phyloP scores from a whole-genome alignment of 2,888 invertebrate species.

The Lordiphosa fenestrarum region DNA sequence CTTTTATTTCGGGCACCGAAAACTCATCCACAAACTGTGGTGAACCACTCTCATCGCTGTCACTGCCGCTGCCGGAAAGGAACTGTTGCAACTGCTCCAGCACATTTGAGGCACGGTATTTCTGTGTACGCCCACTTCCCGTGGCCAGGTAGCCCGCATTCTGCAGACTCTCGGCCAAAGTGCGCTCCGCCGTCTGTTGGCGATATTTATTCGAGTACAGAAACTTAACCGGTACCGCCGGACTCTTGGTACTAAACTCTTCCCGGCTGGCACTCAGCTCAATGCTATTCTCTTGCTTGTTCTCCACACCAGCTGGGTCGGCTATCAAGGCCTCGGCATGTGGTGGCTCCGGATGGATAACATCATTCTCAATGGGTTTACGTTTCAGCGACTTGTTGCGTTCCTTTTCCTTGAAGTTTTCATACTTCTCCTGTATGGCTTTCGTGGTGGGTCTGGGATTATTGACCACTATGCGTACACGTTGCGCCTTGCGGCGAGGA shows the following conservation, averaged over 20 bases:
- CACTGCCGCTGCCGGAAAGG: slow-evolving; percentile 65
- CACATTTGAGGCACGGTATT: slow-evolving; percentile 59
- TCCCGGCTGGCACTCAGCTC: slow-evolving; percentile 47
- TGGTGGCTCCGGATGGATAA: slow-evolving; percentile 46
- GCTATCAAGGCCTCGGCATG: slow-evolving; percentile 76
- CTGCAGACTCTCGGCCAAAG: slow-evolving; percentile 75
- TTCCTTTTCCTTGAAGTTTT: slow-evolving; percentile 48
- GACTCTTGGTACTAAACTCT: slow-evolving; percentile 58
- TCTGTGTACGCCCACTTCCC: slow-evolving; percentile 47
- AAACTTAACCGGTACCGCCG: slow-evolving; percentile 63
- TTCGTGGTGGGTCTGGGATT: slow-evolving; percentile 19
- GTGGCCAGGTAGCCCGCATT: slow-evolving; percentile 76
- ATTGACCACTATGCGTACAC: slow-evolving; percentile 51
- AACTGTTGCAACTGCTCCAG: slow-evolving; percentile 74
- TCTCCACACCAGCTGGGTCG: slow-evolving; percentile 42
- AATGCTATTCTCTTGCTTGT: slow-evolving; percentile 69
- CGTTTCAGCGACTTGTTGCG: slow-evolving; percentile 25
- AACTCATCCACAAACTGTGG: slow-evolving; percentile 73
- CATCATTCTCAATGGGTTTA: slow-evolving; percentile 63
- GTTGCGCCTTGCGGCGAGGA: slow-evolving; percentile 58
- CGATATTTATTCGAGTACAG: slow-evolving; percentile 77
- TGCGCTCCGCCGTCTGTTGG: slow-evolving; percentile 71
- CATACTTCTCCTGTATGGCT: slow-evolving; percentile 59
- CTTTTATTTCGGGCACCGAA: slow-evolving; percentile 65
- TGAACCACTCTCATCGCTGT: slow-evolving; percentile 69